Conservation (phyloP, 1,140 invertebrate genomes). For the Paraescarpia echinospica region DNA sequence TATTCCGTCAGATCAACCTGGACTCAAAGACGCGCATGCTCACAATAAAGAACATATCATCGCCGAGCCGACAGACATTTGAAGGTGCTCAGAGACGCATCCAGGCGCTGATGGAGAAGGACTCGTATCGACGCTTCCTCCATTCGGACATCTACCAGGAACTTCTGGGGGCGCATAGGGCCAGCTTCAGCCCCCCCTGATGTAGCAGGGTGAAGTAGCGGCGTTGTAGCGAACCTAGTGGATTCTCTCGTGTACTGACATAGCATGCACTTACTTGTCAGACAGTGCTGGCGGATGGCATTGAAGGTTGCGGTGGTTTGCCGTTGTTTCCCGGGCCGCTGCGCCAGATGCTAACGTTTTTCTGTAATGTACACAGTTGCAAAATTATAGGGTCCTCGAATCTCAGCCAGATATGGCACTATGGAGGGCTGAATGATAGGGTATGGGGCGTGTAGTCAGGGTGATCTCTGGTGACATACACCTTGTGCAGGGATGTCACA, state of each 20-base stretch:
- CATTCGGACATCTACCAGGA: slow-evolving; percentile 62
- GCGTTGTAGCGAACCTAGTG: neutral
- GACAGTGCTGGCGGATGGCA: too few species aligned
- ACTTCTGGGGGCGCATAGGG: slow-evolving; percentile 35
- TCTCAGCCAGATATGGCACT: neutral
- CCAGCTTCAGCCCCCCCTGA: slow-evolving; percentile 2
- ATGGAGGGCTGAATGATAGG: neutral
- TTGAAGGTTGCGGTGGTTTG: too few species aligned
- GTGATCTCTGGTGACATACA: neutral
- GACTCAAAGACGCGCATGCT: slow-evolving; percentile 62
- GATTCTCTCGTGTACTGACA: neutral
- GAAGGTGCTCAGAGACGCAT: slow-evolving; percentile 64
- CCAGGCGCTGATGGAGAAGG: slow-evolving; percentile 65
- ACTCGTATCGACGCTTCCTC: slow-evolving; percentile 65
- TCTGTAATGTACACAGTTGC: neutral
- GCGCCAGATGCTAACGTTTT: neutral
- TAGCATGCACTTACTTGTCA: neutral
- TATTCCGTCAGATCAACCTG: slow-evolving; percentile 61
- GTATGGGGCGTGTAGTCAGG: neutral
- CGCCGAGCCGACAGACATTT: slow-evolving; percentile 57
- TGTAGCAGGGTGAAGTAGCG: neutral
- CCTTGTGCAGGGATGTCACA: neutral
- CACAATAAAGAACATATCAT: slow-evolving; percentile 54
- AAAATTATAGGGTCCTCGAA: neutral
- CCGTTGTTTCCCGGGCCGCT: too few species aligned